Base-by-base conservation (phyloP, 2,113 vertebrate species). In the Pelecanus crispus region DNA sequence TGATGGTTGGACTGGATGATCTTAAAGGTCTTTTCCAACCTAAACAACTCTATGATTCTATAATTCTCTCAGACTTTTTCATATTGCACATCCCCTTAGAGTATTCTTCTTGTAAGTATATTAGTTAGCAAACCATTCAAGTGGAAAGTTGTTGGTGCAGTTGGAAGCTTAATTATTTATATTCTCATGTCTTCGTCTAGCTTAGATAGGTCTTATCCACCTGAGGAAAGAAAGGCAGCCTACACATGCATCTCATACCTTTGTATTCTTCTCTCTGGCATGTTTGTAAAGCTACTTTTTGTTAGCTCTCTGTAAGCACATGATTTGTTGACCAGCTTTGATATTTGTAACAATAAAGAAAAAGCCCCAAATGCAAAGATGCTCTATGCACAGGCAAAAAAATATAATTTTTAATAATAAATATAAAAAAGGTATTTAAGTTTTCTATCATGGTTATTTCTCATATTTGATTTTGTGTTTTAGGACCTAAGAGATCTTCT, bases 401-500 rank as follows among this genome's bases (percentile, higher is more conserved):
- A n/a, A 16, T 13, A 10, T 17, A 4, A 10, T 50, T 87, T 88
- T 49, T 19, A 42, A 82, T 73, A 77, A 24, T n/a, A 75, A 52
- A 65, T 29, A 40, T 4, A 5, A 34, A 52, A 62, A 72, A 36
- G 15, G 11, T 38, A 70, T 52, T 9, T 26, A 75, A 38, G 6
- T 24, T 84, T 87, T 85, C n/a, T 55, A 72, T 92, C 11, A 50
- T 83, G 29, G 17, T 38, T 81, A 74, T 47, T 77, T 59, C 11
- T 40, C 6, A 3, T 49, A 32, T 59, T 78, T 71, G 21, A 20
- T 94, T 86, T 81, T 80, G 32, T 79, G 34, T 50, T 77, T 79
- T 93, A 99, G 99, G 98, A 99, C 61, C 95, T 99, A 78, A 95
- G 98, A 66, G 98, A 99, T 83, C 97, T 97, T 59, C 97, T 99